Base-by-base conservation (phyloP, 2,113 vertebrate genomes). In the human (Homo sapiens) region DNA sequence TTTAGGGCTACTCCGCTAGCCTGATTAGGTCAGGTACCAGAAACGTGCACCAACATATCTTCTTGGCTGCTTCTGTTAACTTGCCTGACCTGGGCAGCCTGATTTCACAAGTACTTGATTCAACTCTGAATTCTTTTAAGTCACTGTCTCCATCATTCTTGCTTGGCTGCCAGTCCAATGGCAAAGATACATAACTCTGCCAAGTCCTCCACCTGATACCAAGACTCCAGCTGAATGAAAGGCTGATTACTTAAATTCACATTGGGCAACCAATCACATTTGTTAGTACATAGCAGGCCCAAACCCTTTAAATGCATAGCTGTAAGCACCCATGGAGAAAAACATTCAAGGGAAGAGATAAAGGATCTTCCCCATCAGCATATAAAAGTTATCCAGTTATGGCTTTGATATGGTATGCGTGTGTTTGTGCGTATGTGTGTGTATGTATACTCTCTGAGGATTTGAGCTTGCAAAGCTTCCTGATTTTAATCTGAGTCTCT, bases 401-500 rank as follows among this genome's bases (percentile, higher is more conserved):
- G 27, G 9, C 40, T 87, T 89, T 48, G 16, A 64, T 78, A 27
- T 76, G 27, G 1, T 35, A 5, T n/a, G 3, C 30, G 7, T 72
- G 1, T 8, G 1, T 25, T 5, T 61, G 14, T 32, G 9, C 13
- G 27, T 9, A 45, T 14, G 48, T 57, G 61, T 75, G n/a, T 64
- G 17, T 16, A 64, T 3, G 70, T 2, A 25, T 9, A 70, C 11
- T 32, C 30, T 87, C 35, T 57, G 30, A 72, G 17, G 7, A 79
- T 94, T 11, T 95, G 75, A 86, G 43, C 5, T 92, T 91, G 13
- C 70, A 68, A 97, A 84, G 6, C 59, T 83, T 96, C 52, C n/a
- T 81, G 32, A 82, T 90, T 96, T 97, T 76, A 93, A 81, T 75
- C 68, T 0, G 27, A 96, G 76, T 89, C 57, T 94, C 81, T 84